Percentiles rank a stretch among this genome's conserved stretches.
Evolutionary conservation across 2,113 vertebrate genomes (phyloP).

Genomic region (Nipponia nippon): DNA sequence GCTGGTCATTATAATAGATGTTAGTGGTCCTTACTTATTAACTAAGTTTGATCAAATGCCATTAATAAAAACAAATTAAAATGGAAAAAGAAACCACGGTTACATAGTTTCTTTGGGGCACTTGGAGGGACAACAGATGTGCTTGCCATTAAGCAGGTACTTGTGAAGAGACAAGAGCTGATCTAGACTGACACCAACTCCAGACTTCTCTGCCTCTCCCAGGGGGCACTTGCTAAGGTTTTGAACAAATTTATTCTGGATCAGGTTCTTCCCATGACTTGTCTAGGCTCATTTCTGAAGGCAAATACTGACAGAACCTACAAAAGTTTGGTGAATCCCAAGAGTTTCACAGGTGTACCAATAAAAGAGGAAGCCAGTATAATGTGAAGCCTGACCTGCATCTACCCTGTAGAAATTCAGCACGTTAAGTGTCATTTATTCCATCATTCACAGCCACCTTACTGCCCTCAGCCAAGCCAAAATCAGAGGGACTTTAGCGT

Average conservation of each 20-base stretch:
- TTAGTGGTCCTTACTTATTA: not conserved
- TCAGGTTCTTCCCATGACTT: not conserved
- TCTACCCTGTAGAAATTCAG: not conserved
- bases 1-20: not conserved
- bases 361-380: not conserved
- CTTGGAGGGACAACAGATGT: not conserved
- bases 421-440: not conserved
- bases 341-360: not conserved
- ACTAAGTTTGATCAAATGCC: not conserved
- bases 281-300: not conserved
- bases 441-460: not conserved
- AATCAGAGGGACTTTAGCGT: not conserved
- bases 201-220: not conserved
- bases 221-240: not conserved
- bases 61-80: not conserved
- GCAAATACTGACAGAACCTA: not conserved
- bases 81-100: not conserved
- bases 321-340: not conserved
- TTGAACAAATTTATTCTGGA: not conserved
- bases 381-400: not conserved
- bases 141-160: not conserved
- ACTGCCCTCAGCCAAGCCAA: not conserved
- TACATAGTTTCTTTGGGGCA: not conserved
- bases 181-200: not conserved
- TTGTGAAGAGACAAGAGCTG: not conserved